A percentile compares a stretch with the other conserved stretches of the same genome.
These are phyloP conservation scores for Pholis gunnellus DNA, from an alignment of 2,113 vertebrate species.

Conservation along the genomic window DNA sequence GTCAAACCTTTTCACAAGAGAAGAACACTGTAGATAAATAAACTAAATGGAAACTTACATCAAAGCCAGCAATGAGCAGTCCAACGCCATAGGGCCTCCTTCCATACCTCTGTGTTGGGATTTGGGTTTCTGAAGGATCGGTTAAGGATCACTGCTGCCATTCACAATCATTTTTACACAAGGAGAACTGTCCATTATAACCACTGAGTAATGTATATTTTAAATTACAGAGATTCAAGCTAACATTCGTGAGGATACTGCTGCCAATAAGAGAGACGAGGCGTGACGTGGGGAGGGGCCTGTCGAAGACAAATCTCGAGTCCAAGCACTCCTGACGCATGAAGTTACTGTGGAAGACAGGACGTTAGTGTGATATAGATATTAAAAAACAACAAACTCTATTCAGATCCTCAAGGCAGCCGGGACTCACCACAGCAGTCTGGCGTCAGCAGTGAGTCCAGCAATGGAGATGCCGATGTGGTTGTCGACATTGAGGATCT, in stretches of 20 bases:
- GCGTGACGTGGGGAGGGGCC: constrained; percentile 94
- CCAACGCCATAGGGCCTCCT: constrained; percentile 96
- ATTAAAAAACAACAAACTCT: neutral
- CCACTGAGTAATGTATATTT: neutral
- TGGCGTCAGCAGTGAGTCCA: constrained; percentile 96
- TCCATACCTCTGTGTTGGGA: constrained; percentile 97
- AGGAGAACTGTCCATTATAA: neutral
- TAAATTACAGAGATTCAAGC: neutral
- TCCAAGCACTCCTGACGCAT: constrained; percentile 99
- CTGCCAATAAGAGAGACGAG: constrained; percentile 96
- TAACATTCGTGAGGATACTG: constrained; percentile 91
- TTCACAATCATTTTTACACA: neutral
- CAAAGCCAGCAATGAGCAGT: constrained; percentile 96
- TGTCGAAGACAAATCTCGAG: constrained; percentile 97
- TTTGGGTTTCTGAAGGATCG: constrained; percentile 91
- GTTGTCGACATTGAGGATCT: constrained; percentile 98
- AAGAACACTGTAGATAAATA: too few relatives aligned
- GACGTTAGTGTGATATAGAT: neutral
- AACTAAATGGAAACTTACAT: constrained; percentile 86
- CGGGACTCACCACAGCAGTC: constrained; percentile 91
- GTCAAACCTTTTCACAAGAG: neutral
- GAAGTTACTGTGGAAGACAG: constrained; percentile 89
- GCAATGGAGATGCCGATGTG: constrained; percentile 98
- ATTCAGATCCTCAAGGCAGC: neutral
- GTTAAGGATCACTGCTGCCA: constrained; percentile 43